Conservation (phyloP, 2,888 invertebrate species). For the Drosophila paucipuncta region DNA sequence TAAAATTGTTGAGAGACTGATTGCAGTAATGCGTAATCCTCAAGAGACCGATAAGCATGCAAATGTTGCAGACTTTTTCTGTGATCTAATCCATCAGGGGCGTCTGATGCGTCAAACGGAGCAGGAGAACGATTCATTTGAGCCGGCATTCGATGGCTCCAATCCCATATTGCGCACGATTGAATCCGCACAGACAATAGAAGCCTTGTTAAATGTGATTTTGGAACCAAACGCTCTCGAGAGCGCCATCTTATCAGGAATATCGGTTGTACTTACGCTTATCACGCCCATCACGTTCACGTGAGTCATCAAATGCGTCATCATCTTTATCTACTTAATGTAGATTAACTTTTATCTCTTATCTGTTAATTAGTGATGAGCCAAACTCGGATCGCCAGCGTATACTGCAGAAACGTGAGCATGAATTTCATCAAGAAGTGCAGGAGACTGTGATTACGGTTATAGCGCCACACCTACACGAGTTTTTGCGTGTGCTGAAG, state of each 20-base stretch:
- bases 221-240: conserved; percentile 89
- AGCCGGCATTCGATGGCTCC: conserved; percentile 83
- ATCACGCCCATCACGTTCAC: conserved; percentile 85
- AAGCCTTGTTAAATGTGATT: conserved; percentile 90
- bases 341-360: conserved; percentile 3
- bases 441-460: conserved; percentile 88
- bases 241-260: conserved; percentile 92
- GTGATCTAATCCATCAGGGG: conserved; percentile 92
- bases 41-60: conserved; percentile 91
- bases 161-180: conserved; percentile 91
- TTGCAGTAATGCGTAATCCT: conserved; percentile 88
- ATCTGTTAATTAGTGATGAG: conserved; percentile 78
- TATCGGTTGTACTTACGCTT: conserved; percentile 91
- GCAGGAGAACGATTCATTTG: conserved; percentile 86
- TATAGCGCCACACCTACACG: conserved; percentile 89
- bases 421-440: conserved; percentile 87
- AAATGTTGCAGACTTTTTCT: conserved; percentile 95
- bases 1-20: conserved; percentile 93
- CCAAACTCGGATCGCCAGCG: conserved; percentile 83
- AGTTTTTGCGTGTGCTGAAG: conserved; percentile 88
- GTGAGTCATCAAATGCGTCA: conserved; percentile 65
- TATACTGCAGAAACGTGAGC: conserved; percentile 85
- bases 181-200: conserved; percentile 89
- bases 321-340: neutral
- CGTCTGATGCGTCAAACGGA: conserved; percentile 87